These are phyloP conservation scores for Pagrus major DNA, from an alignment of 2,113 vertebrate genomes.

Conservation along the genomic window DNA sequence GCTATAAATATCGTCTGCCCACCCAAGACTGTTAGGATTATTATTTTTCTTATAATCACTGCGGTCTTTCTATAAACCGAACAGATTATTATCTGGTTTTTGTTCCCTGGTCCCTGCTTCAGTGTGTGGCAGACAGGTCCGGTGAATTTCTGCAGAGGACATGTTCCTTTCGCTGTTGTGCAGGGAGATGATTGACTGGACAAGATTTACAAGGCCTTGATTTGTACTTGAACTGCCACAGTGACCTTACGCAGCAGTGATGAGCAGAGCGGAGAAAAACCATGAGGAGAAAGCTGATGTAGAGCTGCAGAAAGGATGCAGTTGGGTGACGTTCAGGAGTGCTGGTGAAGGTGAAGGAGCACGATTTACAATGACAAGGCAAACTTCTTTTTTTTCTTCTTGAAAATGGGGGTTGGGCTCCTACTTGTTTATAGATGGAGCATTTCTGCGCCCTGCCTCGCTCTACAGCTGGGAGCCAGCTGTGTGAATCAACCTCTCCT, in stretches of 20 bases:
- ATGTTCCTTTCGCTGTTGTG: slow-evolving; percentile 31
- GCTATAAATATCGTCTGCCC: slow-evolving; percentile 82
- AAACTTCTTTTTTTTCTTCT: slow-evolving; percentile 41
- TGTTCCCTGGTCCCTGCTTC: slow-evolving; percentile 48
- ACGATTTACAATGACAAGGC: slow-evolving; percentile 63
- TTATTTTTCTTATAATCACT: slow-evolving; percentile 82
- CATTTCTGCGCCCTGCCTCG: slow-evolving; percentile 49
- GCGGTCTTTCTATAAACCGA: slow-evolving; percentile 76
- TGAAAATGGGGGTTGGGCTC: slow-evolving; percentile 66
- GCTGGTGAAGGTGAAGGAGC: slow-evolving; percentile 41
- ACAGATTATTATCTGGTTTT: slow-evolving; percentile 80
- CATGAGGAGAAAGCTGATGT: background rate
- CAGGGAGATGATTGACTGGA: slow-evolving; percentile 20
- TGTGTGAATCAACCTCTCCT: slow-evolving; percentile 84
- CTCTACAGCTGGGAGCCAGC: slow-evolving; percentile 89
- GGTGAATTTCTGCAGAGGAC: slow-evolving; percentile 1
- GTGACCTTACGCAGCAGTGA: background rate
- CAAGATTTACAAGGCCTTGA: slow-evolving; percentile 28
- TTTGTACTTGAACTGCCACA: slow-evolving; percentile 17
- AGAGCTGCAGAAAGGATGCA: background rate
- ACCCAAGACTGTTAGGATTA: slow-evolving; percentile 83
- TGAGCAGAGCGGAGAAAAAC: background rate
- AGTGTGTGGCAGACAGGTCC: slow-evolving; percentile 13
- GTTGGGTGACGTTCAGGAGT: slow-evolving; percentile 30
- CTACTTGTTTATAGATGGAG: slow-evolving; percentile 76